Conservation (phyloP, 2,113 vertebrate genomes). For the Diadophis punctatus region DNA sequence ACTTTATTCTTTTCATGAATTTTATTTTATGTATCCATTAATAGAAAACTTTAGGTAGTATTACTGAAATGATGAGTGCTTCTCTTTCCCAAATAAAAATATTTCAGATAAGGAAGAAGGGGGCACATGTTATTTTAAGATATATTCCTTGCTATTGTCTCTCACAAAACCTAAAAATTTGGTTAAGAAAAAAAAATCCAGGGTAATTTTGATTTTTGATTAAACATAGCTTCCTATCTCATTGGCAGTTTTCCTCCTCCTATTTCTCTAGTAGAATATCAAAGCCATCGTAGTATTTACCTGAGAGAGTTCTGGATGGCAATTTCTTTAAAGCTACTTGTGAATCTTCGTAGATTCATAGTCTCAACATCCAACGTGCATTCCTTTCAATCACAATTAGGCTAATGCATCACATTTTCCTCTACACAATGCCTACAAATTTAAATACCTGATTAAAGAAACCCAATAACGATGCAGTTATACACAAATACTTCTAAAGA, state of each 20-base stretch:
- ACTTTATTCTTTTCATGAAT: background rate
- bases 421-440: conserved; percentile 23
- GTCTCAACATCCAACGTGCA: background rate
- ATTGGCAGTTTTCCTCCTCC: background rate
- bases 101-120: background rate
- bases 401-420: background rate
- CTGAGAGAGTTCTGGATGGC: conserved; percentile 19
- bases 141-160: conserved; percentile 23
- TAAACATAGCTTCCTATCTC: conserved; percentile 4
- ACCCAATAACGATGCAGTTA: background rate
- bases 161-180: conserved; percentile 38
- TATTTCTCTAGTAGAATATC: background rate
- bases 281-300: conserved; percentile 25
- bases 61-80: conserved; percentile 41
- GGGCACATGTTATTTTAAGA: conserved; percentile 30
- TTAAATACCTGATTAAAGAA: conserved; percentile 17
- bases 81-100: background rate
- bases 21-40: conserved; percentile 61
- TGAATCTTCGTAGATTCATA: conserved; percentile 3
- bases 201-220: conserved; percentile 24
- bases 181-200: conserved; percentile 6
- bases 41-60: conserved; percentile 58
- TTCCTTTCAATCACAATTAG: background rate
- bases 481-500: background rate
- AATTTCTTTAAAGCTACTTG: background rate